Percentiles rank a stretch among this genome's conserved stretches.
Evolutionary conservation across 2,113 vertebrate genomes (phyloP).

Genomic region (Phyllostomus discolor): DNA sequence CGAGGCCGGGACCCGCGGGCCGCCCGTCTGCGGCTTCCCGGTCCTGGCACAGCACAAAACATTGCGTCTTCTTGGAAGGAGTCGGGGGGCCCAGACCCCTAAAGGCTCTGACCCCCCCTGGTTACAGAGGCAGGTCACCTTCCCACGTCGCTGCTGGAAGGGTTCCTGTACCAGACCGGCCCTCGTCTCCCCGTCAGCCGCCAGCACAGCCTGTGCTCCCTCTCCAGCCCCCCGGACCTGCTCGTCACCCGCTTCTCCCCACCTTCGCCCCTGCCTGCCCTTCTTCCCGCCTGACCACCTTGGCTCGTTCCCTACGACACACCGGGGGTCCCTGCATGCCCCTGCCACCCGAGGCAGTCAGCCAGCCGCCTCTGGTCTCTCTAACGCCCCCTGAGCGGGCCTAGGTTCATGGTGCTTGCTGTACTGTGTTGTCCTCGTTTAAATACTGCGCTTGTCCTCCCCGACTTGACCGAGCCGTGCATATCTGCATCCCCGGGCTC

Average conservation of each 20-base stretch:
- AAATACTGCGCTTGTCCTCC: neutral
- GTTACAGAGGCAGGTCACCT: neutral
- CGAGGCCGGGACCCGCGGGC: neutral
- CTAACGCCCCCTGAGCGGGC: neutral
- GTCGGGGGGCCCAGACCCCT: neutral
- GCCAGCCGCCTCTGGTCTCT: neutral
- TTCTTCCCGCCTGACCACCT: neutral
- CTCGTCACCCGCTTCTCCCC: accelerated
- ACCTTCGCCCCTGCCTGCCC: neutral
- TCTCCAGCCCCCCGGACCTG: neutral
- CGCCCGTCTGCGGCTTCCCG: neutral
- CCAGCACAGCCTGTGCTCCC: neutral
- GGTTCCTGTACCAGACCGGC: neutral
- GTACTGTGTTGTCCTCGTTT: neutral
- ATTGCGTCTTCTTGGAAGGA: neutral
- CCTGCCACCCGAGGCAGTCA: neutral
- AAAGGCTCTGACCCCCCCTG: neutral
- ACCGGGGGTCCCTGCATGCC: neutral
- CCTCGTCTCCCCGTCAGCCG: neutral
- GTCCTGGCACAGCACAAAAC: neutral
- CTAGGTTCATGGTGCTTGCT: neutral
- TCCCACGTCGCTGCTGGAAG: neutral
- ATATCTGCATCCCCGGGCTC: neutral
- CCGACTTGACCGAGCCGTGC: neutral
- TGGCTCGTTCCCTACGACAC: neutral